Percentiles rank a stretch among this genome's conserved stretches.
Evolutionary conservation across 2,888 invertebrate genomes (phyloP).

Genomic region (Coelopa pilipes): DNA sequence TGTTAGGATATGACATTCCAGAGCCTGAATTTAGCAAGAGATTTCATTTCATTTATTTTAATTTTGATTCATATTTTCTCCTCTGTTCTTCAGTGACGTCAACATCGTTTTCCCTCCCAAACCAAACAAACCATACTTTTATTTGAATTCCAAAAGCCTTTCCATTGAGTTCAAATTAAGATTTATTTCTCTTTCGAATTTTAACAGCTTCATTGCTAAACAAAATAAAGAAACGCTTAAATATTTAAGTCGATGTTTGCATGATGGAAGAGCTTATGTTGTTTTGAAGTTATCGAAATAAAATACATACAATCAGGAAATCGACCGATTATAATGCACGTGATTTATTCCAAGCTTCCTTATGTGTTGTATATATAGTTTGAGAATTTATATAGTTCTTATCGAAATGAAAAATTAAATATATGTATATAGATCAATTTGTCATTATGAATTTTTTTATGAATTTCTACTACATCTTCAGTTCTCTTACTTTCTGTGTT

Average conservation of each 20-base stretch:
- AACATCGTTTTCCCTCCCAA: slow-evolving; percentile 5
- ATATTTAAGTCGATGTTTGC: slow-evolving; percentile 21
- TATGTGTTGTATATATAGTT: slow-evolving; percentile 25
- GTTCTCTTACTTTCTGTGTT: neutral
- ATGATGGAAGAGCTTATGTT: slow-evolving; percentile 4
- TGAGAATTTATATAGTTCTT: neutral
- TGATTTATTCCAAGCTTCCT: slow-evolving; percentile 2
- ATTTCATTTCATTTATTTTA: neutral
- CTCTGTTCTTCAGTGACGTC: neutral
- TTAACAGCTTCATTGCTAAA: slow-evolving; percentile 18
- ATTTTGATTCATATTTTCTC: too few species aligned
- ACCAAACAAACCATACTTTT: neutral
- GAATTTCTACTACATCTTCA: neutral
- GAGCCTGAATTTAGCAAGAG: slow-evolving; percentile 13
- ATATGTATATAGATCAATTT: neutral
- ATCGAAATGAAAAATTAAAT: neutral
- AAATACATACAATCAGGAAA: neutral
- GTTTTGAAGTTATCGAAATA: neutral
- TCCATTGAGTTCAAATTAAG: neutral
- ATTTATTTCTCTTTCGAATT: neutral
- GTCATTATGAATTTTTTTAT: neutral
- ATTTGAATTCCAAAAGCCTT: slow-evolving; percentile 8
- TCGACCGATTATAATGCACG: slow-evolving; percentile 21
- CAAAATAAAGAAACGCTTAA: neutral
- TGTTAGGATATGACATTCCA: neutral